phyloP scores from a whole-genome alignment of 1,140 invertebrate species.

The Schlechtendalia chinensis region DNA sequence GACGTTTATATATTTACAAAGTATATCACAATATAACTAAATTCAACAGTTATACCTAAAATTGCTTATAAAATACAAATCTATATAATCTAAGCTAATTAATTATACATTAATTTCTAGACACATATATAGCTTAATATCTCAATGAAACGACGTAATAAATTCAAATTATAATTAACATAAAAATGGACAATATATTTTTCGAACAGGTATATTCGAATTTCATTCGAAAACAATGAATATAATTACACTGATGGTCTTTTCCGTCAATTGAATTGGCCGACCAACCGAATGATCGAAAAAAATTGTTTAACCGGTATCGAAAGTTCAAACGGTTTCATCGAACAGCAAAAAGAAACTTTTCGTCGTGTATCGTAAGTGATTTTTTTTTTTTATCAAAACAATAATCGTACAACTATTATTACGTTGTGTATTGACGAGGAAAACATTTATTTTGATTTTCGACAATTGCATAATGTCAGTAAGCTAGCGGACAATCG shows the following conservation, averaged over 20 bases:
- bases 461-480: conserved; percentile 32
- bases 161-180: background rate
- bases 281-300: background rate
- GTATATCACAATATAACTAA: conserved; percentile 6
- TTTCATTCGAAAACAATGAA: background rate
- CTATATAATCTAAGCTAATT: conserved; percentile 10
- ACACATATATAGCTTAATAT: background rate
- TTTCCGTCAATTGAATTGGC: background rate
- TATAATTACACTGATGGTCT: background rate
- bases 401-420: background rate
- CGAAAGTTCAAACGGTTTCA: background rate
- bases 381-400: background rate
- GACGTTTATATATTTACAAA: background rate
- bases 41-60: background rate
- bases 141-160: background rate
- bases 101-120: background rate
- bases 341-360: background rate
- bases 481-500: background rate
- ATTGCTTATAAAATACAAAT: background rate
- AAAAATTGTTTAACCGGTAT: background rate
- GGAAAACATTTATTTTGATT: background rate
- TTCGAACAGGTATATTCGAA: background rate
- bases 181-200: background rate
- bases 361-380: background rate
- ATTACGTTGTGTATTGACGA: background rate